Base-by-base conservation (phyloP, 30 jellyfish, hydroid and myxozoan species). In the Clytia hemisphaerica region DNA sequence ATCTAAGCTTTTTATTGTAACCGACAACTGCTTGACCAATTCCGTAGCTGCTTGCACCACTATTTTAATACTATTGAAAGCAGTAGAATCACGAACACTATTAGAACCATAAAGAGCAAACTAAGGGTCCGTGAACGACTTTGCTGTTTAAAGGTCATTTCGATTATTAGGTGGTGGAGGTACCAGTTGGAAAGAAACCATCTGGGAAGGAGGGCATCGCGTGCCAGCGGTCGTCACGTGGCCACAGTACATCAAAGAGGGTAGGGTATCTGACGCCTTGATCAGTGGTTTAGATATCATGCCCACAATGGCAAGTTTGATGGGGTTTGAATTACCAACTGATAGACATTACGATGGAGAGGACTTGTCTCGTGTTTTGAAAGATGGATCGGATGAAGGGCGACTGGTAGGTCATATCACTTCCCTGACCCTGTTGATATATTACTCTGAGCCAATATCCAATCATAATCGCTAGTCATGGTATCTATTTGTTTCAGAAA, bases 91-190 rank as follows among this genome's bases (percentile, higher is more conserved):
- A n/a, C n/a, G n/a, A n/a, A n/a, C n/a, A n/a, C n/a, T n/a, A n/a
- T n/a, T n/a, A n/a, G n/a, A n/a, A n/a, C n/a, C n/a, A n/a, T n/a
- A n/a, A n/a, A n/a, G n/a, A n/a, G n/a, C n/a, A n/a, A n/a, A n/a
- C n/a, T n/a, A n/a, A n/a, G n/a, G n/a, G n/a, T n/a, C n/a, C n/a
- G n/a, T n/a, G n/a, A n/a, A n/a, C n/a, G n/a, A n/a, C n/a, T n/a
- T n/a, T n/a, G n/a, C n/a, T n/a, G n/a, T n/a, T n/a, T n/a, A n/a
- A n/a, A n/a, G n/a, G n/a, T n/a, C n/a, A n/a, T n/a, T n/a, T n/a
- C n/a, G n/a, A n/a, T n/a, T n/a, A n/a, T n/a, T n/a, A 22, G 70
- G 70, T 33, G 70, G 70, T n/a, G 70, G 70, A 57, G 70, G 70
- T 4, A 29, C 70, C 6, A 57, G 70, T 18, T 57, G 70, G 37